Evolutionary conservation across 2,888 invertebrate species (phyloP).

Genomic region (Artemia sinica): DNA sequence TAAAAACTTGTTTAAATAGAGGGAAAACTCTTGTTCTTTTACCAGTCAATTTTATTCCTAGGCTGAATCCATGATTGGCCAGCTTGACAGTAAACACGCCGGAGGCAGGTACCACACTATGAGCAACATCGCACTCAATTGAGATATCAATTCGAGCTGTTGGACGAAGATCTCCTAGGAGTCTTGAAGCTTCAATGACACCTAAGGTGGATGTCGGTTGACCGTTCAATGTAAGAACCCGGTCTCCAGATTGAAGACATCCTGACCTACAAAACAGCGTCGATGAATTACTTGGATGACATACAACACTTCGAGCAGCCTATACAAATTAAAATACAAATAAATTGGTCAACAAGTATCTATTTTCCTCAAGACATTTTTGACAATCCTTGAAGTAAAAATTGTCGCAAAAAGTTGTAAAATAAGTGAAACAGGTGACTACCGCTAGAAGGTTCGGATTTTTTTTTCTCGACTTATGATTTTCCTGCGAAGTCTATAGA

Average conservation of each 20-base stretch:
- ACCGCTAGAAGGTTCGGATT: no score
- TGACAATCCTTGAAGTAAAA: no score
- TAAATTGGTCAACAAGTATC: no score
- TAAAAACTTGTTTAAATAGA: no score
- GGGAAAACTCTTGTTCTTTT: slow-evolving; percentile 25
- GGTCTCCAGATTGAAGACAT: slow-evolving; percentile 41
- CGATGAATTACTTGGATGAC: no score
- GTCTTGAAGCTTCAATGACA: slow-evolving; percentile 32
- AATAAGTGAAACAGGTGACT: no score
- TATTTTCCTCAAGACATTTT: no score
- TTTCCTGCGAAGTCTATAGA: no score
- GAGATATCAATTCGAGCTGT: slow-evolving; percentile 48
- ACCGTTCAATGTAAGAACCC: slow-evolving; percentile 67
- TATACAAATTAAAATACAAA: no score
- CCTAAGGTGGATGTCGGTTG: slow-evolving; percentile 39
- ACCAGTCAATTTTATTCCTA: slow-evolving; percentile 80
- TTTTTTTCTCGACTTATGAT: no score
- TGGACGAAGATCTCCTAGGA: slow-evolving; percentile 31
- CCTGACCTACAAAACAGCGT: slow-evolving; percentile 16
- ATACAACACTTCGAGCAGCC: no score
- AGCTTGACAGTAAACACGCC: slow-evolving; percentile 80
- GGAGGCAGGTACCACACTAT: slow-evolving; percentile 72
- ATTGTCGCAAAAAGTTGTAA: no score
- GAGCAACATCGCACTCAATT: slow-evolving; percentile 76
- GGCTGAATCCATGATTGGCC: slow-evolving; percentile 49